These are phyloP conservation scores for Neoascia interrupta DNA, from an alignment of 2,888 invertebrate genomes.

Conservation along the genomic window DNA sequence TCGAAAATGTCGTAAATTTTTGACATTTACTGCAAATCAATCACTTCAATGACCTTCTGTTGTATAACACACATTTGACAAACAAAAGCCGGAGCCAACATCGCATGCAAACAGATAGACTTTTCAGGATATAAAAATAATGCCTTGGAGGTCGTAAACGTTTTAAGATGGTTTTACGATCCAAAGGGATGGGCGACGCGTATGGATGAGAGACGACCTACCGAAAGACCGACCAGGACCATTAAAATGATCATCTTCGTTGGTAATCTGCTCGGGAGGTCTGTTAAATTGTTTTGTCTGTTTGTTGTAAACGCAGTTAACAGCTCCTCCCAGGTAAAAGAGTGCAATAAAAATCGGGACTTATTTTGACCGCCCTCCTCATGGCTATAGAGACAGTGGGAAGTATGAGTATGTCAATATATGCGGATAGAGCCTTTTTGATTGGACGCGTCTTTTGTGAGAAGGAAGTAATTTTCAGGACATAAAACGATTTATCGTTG, in stretches of 20 bases:
- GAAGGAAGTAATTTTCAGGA: slow-evolving; percentile 51
- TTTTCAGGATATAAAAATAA: slow-evolving; percentile 40
- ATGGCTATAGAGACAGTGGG: background rate
- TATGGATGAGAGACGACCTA: background rate
- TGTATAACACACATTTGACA: slow-evolving; percentile 37
- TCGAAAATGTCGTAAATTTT: slow-evolving; percentile 58
- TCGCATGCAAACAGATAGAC: slow-evolving; percentile 19
- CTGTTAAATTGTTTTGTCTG: slow-evolving; percentile 42
- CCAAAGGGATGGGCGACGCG: slow-evolving; percentile 27
- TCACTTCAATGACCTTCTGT: slow-evolving; percentile 65
- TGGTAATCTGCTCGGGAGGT: slow-evolving; percentile 51
- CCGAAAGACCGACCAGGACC: slow-evolving; percentile 16
- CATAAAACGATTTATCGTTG: slow-evolving; percentile 55
- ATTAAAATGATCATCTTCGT: slow-evolving; percentile 59
- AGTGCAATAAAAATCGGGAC: slow-evolving; percentile 37
- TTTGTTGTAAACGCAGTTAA: slow-evolving; percentile 46
- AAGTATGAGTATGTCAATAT: slow-evolving; percentile 24
- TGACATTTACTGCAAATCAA: slow-evolving; percentile 68
- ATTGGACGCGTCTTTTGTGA: slow-evolving; percentile 5
- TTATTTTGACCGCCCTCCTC: background rate
- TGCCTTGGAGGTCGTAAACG: slow-evolving; percentile 59
- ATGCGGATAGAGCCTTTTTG: background rate
- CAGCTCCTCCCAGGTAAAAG: slow-evolving; percentile 54
- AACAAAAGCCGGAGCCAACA: slow-evolving; percentile 2
- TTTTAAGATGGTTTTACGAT: slow-evolving; percentile 55